These are phyloP conservation scores for Drusus annulatus DNA, from an alignment of 1,140 invertebrate genomes.

Conservation along the genomic window DNA sequence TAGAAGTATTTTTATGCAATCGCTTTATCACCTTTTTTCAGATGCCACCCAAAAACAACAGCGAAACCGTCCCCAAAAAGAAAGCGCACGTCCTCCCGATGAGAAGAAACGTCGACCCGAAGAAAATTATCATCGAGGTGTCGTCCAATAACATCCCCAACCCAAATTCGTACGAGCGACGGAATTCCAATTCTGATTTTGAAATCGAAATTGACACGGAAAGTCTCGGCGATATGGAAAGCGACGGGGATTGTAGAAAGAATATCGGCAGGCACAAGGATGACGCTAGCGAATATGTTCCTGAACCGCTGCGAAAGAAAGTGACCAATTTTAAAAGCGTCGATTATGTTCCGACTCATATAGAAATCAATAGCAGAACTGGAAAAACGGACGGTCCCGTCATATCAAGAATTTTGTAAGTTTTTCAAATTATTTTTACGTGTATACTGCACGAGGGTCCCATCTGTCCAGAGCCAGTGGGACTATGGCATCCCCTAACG, in stretches of 20 bases:
- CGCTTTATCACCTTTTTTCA: slow-evolving; percentile 58
- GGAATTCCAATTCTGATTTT: slow-evolving; percentile 52
- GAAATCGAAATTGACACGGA: slow-evolving; percentile 61
- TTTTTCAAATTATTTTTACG: too few species aligned
- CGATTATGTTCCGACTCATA: slow-evolving; percentile 55
- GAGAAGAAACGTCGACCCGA: slow-evolving; percentile 64
- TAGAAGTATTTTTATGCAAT: neutral
- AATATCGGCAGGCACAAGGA: neutral
- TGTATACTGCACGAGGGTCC: too few species aligned
- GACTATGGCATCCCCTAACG: too few species aligned
- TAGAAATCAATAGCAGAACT: slow-evolving; percentile 25
- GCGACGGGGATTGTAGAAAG: slow-evolving; percentile 53
- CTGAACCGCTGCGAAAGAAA: slow-evolving; percentile 44
- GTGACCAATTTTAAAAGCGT: slow-evolving; percentile 31
- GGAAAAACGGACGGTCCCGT: slow-evolving; percentile 44
- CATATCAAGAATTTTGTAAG: slow-evolving; percentile 66
- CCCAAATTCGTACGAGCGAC: slow-evolving; percentile 28
- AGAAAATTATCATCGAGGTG: slow-evolving; percentile 70
- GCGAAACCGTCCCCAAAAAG: slow-evolving; percentile 62
- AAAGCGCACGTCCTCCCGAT: slow-evolving; percentile 66
- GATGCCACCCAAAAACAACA: slow-evolving; percentile 66
- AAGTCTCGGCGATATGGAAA: slow-evolving; percentile 62
- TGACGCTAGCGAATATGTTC: slow-evolving; percentile 49
- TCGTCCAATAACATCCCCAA: slow-evolving; percentile 58
- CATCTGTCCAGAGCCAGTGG: too few species aligned